Evolutionary conservation across 2,113 vertebrate species (phyloP), one percentile per base, ranked within the genome.

Genomic region (Ageneiosus marmoratus): DNA sequence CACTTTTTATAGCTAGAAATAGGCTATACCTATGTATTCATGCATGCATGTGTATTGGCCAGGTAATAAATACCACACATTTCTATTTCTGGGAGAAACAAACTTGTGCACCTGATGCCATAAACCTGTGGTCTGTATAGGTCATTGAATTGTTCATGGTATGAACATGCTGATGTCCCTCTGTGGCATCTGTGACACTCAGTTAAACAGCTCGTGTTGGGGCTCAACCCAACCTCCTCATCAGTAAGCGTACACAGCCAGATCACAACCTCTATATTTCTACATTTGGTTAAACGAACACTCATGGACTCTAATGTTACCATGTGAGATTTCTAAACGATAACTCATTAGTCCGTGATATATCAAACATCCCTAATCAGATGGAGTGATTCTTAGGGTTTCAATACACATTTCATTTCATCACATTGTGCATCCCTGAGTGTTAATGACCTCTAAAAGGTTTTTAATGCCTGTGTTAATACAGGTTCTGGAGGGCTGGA

Each of bases 201-300:
- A 79, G 82, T 90, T 86, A 89, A 90, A 87, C 82, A 20, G 69
- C 91, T 92, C 85, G 90, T 91, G 88, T 89, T 78, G 37, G 5
- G 12, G 20, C 78, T 79, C 32, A 5, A 18, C 82, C 77, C n/a
- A n/a, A n/a, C n/a, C n/a, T n/a, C n/a, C n/a, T n/a, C n/a, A n/a
- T n/a, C n/a, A n/a, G n/a, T n/a, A 77, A 44, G 79, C 63, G 79
- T 85, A 90, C 74, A 8, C 22, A 1, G 22, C 53, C n/a, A 51
- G 79, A 41, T 63, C 51, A 16, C 12, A 44, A 48, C 20, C 15
- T 27, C 27, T 55, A 44, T 46, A 11, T 5, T 44, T n/a, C 67
- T 13, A 44, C 4, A 5, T 20, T 67, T 1, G 10, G 10, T 70
- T n/a, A 44, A 70, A 70, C 12, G 10, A 46, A 46, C 67, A 20